Base-by-base conservation (phyloP, 2,797 vertebrate species). In the Anableps anableps region DNA sequence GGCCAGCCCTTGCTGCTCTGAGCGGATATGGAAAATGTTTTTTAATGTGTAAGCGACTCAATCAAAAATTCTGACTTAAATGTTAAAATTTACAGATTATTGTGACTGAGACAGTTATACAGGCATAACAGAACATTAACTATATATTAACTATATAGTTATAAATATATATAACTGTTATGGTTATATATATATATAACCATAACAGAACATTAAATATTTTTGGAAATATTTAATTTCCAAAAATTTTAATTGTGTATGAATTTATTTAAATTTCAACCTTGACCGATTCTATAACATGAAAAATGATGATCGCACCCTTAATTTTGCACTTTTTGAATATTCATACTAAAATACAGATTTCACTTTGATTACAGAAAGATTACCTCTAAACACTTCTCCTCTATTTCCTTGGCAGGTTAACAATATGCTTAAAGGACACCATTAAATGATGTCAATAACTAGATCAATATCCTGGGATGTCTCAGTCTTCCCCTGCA, bases 381-480 rank as follows among this genome's bases (percentile, higher is more conserved):
- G 88, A 89, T 92, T 86, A 81, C 76, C 77, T 70, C 75, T 75
- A 80, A 85, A 90, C 85, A 83, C 88, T 85, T 89, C 84, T 74
- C 76, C 78, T 87, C 85, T 74, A 85, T 84, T 83, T 84, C 60
- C 86, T 83, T 87, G 80, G 77, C 88, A 91, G 90, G 84, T 84
- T 83, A 92, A 92, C 91, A 90, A 93, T 88, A 90, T 79, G 80
- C 89, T 92, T 93, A 89, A 94, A 94, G 93, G 91, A 89, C 94
- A 90, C 86, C 84, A 79, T 95, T 92, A 94, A 94, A 94, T 93
- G 87, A 94, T 95, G 94, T 94, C 94, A 95, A 96, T 95, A 95
- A 86, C 75, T 62, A 85, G 93, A 95, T 95, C 95, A 94, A 95
- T 96, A 95, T 75, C 79, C 87, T 78, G 83, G 90, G 89, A 94